phyloP scores from a whole-genome alignment of 2,888 invertebrate genomes.

The Oeneis ivallda region DNA sequence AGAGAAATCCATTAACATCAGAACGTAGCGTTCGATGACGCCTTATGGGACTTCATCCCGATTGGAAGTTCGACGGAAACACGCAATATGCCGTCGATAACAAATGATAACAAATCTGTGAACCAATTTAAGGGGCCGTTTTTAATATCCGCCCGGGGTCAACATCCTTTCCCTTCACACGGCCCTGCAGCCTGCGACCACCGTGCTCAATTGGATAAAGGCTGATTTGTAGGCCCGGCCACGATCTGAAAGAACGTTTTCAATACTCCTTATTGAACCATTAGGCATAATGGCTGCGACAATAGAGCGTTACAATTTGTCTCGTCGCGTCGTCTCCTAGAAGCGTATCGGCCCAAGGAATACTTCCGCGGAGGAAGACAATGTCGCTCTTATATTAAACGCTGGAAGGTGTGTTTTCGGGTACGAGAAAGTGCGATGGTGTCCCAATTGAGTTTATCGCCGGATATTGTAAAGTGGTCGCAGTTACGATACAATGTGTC shows the following conservation, averaged over 20 bases:
- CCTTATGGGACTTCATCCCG: slow-evolving; percentile 49
- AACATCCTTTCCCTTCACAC: slow-evolving; percentile 68
- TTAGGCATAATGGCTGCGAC: slow-evolving; percentile 75
- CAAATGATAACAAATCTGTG: slow-evolving; percentile 69
- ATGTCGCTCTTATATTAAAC: slow-evolving; percentile 55
- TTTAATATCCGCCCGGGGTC: slow-evolving; percentile 76
- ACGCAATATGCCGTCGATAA: slow-evolving; percentile 64
- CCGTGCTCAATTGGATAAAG: slow-evolving; percentile 68
- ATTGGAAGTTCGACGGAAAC: slow-evolving; percentile 54
- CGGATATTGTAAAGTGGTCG: slow-evolving; percentile 79
- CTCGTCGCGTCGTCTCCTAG: slow-evolving; percentile 52
- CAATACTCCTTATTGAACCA: slow-evolving; percentile 76
- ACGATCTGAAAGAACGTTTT: slow-evolving; percentile 67
- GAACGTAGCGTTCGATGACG: slow-evolving; percentile 49
- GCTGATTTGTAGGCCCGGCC: slow-evolving; percentile 64
- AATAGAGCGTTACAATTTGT: slow-evolving; percentile 79
- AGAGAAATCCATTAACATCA: slow-evolving; percentile 60
- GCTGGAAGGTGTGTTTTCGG: slow-evolving; percentile 54
- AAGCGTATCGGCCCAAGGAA: slow-evolving; percentile 45
- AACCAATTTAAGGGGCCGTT: slow-evolving; percentile 70
- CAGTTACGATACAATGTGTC: slow-evolving; percentile 66
- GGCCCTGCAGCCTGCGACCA: slow-evolving; percentile 51
- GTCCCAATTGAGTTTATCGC: slow-evolving; percentile 75
- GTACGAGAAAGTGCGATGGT: slow-evolving; percentile 43
- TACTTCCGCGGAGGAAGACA: slow-evolving; percentile 45